These are phyloP conservation scores for Columba guinea DNA, from an alignment of 2,797 vertebrate species.

Conservation along the genomic window DNA sequence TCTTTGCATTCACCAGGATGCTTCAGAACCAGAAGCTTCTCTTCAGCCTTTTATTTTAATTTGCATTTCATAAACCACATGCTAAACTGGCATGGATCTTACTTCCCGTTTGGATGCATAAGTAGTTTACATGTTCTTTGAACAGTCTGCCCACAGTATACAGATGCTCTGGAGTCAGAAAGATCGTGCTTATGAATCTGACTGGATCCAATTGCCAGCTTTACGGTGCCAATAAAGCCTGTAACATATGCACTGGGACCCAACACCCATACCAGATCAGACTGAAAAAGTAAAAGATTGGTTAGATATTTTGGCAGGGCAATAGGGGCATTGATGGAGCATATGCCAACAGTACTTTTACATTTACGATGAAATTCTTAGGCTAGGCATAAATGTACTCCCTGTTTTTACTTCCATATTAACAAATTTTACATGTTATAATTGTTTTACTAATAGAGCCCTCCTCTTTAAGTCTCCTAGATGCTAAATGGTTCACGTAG, in stretches of 20 bases:
- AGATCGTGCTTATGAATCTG: slow-evolving; percentile 9
- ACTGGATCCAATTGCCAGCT: slow-evolving; percentile 18
- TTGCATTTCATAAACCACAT: slow-evolving; percentile 46
- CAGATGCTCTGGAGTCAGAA: slow-evolving; percentile 60
- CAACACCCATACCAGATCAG: not conserved
- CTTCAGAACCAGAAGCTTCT: slow-evolving; percentile 7
- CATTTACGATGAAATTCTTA: not conserved
- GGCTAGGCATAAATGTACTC: not conserved
- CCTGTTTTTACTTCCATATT: slow-evolving; percentile 1
- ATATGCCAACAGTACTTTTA: not conserved
- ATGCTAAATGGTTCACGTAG: slow-evolving; percentile 27
- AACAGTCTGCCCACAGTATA: slow-evolving; percentile 54
- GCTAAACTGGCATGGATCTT: slow-evolving; percentile 16
- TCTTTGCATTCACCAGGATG: not conserved
- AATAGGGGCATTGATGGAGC: not conserved
- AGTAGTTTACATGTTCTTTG: slow-evolving; percentile 41
- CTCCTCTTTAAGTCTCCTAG: not conserved
- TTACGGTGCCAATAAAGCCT: not conserved
- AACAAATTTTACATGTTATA: not conserved
- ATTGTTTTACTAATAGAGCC: slow-evolving; percentile 27
- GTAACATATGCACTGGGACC: not conserved
- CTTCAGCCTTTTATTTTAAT: slow-evolving; percentile 46
- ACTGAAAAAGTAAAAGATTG: not conserved
- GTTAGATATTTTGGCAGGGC: slow-evolving; percentile 13
- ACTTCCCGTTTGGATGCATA: slow-evolving; percentile 32